Conservation (phyloP, 2,113 vertebrate genomes). For the Ramphastos sulfuratus region DNA sequence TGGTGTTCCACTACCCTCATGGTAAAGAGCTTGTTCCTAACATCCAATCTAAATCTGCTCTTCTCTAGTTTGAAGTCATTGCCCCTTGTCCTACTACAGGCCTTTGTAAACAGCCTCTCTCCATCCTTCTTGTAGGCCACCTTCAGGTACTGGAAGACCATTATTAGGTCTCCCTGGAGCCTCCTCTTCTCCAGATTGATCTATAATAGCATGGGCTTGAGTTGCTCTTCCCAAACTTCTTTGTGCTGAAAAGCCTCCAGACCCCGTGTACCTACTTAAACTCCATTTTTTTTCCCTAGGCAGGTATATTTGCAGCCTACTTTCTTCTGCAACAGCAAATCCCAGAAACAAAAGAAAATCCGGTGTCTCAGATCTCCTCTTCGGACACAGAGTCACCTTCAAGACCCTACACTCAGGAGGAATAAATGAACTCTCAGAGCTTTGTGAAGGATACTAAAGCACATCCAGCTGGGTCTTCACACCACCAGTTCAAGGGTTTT, state of each 20-base stretch:
- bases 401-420: not conserved
- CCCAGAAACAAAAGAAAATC: not conserved
- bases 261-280: not conserved
- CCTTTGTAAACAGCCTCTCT: no score
- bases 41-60: no score
- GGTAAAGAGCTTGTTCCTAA: no score
- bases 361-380: not conserved
- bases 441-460: not conserved
- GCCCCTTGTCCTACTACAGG: no score
- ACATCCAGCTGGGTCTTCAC: not conserved
- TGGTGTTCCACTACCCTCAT: no score
- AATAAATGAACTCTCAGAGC: not conserved
- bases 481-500: not conserved
- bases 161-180: no score
- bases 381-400: not conserved
- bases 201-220: not conserved
- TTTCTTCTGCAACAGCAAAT: not conserved
- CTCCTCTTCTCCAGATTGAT: not conserved
- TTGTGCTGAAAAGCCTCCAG: not conserved
- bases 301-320: not conserved
- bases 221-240: not conserved
- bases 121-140: no score
- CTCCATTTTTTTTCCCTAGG: not conserved
- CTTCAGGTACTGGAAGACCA: no score
- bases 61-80: no score